phyloP scores from a whole-genome alignment of 2,888 invertebrate genomes.

The Gandaritis pyraliata region DNA sequence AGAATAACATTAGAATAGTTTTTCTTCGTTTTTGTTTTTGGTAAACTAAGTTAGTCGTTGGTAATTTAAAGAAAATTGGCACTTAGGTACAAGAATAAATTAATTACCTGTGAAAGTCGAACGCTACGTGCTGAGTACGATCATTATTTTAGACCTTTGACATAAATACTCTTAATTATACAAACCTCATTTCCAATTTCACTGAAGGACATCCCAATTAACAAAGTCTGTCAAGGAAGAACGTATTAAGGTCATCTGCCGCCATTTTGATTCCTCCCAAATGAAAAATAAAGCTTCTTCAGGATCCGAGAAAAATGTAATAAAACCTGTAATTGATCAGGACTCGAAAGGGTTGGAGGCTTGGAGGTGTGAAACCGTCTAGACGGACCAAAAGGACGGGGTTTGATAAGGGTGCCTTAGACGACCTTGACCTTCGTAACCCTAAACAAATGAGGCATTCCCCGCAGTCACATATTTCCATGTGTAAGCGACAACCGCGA shows the following conservation, averaged over 20 bases:
- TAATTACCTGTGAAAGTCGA: too few relatives aligned
- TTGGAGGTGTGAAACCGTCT: slow-evolving; percentile 80
- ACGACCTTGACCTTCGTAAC: slow-evolving; percentile 79
- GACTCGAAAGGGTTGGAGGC: slow-evolving; percentile 76
- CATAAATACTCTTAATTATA: too few relatives aligned
- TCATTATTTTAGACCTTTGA: too few relatives aligned
- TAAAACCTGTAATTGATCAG: slow-evolving; percentile 70
- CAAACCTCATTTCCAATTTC: slow-evolving; percentile 7
- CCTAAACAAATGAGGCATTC: slow-evolving; percentile 78
- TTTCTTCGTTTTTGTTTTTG: not conserved
- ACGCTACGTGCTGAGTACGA: too few relatives aligned
- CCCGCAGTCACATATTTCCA: slow-evolving; percentile 56
- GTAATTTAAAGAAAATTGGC: too few relatives aligned
- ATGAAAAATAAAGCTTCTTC: slow-evolving; percentile 13
- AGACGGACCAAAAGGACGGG: slow-evolving; percentile 80
- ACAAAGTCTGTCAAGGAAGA: slow-evolving; percentile 22
- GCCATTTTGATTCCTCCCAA: slow-evolving; percentile 20
- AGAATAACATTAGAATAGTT: slow-evolving; percentile 23
- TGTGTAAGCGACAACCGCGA: slow-evolving; percentile 33
- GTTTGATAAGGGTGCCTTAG: slow-evolving; percentile 79
- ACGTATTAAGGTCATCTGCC: slow-evolving; percentile 28
- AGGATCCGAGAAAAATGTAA: slow-evolving; percentile 46
- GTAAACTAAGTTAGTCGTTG: too few relatives aligned
- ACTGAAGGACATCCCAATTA: slow-evolving; percentile 47
- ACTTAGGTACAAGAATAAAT: too few relatives aligned